phyloP scores from a whole-genome alignment of 2,113 vertebrate species.

The Heloderma charlesbogerti region DNA sequence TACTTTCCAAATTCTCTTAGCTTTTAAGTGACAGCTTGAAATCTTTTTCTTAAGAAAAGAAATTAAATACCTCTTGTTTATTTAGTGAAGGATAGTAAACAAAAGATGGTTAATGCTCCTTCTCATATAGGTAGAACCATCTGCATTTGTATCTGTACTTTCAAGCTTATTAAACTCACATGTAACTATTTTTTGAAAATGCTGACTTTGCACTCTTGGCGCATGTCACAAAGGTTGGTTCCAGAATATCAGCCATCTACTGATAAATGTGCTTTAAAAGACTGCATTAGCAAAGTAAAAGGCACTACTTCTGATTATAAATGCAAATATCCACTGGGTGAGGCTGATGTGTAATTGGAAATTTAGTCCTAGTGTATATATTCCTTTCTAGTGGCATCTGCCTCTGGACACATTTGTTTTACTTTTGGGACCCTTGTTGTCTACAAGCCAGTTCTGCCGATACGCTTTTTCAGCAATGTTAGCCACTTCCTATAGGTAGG shows the following conservation, averaged over 20 bases:
- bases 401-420: neutral
- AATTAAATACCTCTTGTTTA: slow-evolving; percentile 63
- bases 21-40: slow-evolving; percentile 73
- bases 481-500: neutral
- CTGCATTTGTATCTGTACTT: slow-evolving; percentile 61
- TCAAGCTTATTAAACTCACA: slow-evolving; percentile 66
- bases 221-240: slow-evolving; percentile 40
- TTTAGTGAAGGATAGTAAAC: slow-evolving; percentile 70
- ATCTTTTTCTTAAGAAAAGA: slow-evolving; percentile 62
- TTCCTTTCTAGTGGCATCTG: neutral
- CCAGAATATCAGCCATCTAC: slow-evolving; percentile 42
- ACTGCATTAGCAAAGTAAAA: slow-evolving; percentile 20
- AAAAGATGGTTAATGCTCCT: slow-evolving; percentile 69
- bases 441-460: neutral
- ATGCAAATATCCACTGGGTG: neutral
- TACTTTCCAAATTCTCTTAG: slow-evolving; percentile 79
- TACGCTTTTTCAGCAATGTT: neutral
- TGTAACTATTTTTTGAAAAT: slow-evolving; percentile 51
- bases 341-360: slow-evolving; percentile 9
- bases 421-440: neutral
- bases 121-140: slow-evolving; percentile 70
- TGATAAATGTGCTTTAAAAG: slow-evolving; percentile 35
- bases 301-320: slow-evolving; percentile 31
- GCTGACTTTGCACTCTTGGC: slow-evolving; percentile 52
- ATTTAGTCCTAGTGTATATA: neutral